Evolutionary conservation across 1,140 invertebrate genomes (phyloP).

Genomic region (Tetramorium alpestre): DNA sequence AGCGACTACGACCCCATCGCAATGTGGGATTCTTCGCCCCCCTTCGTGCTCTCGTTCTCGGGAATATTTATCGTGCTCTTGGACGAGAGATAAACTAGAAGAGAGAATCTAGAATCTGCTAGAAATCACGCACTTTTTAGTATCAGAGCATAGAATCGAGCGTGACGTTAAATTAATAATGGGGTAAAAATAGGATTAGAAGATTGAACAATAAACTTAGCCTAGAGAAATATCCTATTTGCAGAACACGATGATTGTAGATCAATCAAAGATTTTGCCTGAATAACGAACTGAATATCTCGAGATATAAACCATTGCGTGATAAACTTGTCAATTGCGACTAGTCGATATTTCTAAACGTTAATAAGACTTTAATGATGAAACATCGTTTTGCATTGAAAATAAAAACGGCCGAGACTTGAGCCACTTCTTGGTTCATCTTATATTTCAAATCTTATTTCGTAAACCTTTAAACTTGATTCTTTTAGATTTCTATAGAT

Average conservation of each 20-base stretch:
- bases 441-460: background rate
- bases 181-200: background rate
- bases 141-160: background rate
- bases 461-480: background rate
- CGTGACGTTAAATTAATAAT: background rate
- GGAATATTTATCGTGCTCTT: background rate
- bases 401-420: background rate
- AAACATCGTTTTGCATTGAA: background rate
- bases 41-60: background rate
- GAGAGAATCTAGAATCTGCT: background rate
- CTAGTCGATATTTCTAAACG: background rate
- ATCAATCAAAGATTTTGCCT: background rate
- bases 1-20: background rate
- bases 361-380: background rate
- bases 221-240: background rate
- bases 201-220: background rate
- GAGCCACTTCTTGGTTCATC: background rate
- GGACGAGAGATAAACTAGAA: background rate
- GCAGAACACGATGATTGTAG: background rate
- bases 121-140: background rate
- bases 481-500: background rate
- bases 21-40: conserved; percentile 21
- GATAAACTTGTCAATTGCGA: conserved; percentile 1
- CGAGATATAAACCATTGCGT: background rate
- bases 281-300: background rate